Evolutionary conservation across 2,888 invertebrate species (phyloP), one percentile per base, ranked within the genome.

Genomic region (Suillia variegata): DNA sequence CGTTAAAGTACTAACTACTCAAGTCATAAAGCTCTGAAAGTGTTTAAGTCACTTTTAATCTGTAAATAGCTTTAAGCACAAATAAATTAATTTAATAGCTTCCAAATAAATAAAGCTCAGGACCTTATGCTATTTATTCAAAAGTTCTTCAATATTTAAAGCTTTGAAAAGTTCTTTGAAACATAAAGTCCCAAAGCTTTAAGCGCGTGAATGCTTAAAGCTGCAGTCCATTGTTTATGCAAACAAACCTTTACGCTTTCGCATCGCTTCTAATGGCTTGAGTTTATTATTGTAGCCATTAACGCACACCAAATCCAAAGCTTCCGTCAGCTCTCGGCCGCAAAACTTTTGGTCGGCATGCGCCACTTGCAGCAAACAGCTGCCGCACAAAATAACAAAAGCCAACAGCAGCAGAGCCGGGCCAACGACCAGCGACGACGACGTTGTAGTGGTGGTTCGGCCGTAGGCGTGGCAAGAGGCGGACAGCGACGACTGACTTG

Each of bases 341-440:
- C 78, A 76, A 26, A 69, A 63, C 50, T 70, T 73, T 60, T 76
- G 72, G 31, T 49, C 55, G 57, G 67, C 72, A 47, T 54, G 24
- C 15, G 60, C 47, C 57, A 48, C 10, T 22, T 18, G 8, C 18
- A 22, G 8, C 18, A 48, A 48, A 38, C 10, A 4, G 4, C 22
- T 54, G 54, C 12, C 24, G 21, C 13, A 34, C 34, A 52, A 12
- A 12, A 38, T 42, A 13, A 54, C 22, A n/a, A 55, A 18, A 31
- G 42, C 21, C 8, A 47, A 4, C 15, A 56, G 13, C 34, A 31
- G 57, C 42, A 50, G 31, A 18, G 22, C 52, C 51, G 42, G 13
- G 48, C 53, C 24, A 49, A 26, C 45, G 51, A 58, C 57, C 21
- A 13, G 54, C 38, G 21, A 56, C 38, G 52, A 62, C n/a, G 22